Conservation (phyloP, 2,113 vertebrate species). For the Holacanthus passer region DNA sequence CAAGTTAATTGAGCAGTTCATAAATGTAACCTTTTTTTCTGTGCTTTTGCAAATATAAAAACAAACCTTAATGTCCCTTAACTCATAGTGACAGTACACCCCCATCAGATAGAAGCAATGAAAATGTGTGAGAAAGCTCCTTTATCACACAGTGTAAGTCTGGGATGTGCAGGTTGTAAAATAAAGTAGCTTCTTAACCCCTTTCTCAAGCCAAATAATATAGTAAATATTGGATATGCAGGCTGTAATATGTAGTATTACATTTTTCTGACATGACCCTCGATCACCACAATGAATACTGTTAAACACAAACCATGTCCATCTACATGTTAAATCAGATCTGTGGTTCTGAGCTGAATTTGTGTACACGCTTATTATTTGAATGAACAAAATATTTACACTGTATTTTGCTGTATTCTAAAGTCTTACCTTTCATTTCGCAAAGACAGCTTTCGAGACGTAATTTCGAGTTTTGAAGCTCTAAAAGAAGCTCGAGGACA, state of each 20-base stretch:
- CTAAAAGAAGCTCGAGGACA: no score
- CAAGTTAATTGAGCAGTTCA: no score
- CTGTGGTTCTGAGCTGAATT: neutral
- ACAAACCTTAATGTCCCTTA: no score
- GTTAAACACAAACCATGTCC: neutral
- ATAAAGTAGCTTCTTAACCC: neutral
- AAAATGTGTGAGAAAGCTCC: neutral
- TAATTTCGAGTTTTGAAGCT: neutral
- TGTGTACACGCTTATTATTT: neutral
- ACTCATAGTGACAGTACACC: no score
- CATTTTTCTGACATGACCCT: neutral
- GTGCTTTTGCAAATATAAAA: no score
- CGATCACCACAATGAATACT: neutral
- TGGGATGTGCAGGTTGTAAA: neutral
- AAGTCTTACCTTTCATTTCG: conserved; percentile 9
- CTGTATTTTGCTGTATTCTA: conserved; percentile 9
- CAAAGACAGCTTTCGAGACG: neutral
- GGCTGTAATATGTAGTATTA: neutral
- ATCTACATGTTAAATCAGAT: neutral
- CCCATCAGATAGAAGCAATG: neutral
- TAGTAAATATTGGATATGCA: neutral
- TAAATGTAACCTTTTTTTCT: no score
- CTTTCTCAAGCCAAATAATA: neutral
- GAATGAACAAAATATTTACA: neutral
- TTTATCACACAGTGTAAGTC: neutral